phyloP scores from a whole-genome alignment of 2,113 vertebrate species.

The Thomomys bottae region DNA sequence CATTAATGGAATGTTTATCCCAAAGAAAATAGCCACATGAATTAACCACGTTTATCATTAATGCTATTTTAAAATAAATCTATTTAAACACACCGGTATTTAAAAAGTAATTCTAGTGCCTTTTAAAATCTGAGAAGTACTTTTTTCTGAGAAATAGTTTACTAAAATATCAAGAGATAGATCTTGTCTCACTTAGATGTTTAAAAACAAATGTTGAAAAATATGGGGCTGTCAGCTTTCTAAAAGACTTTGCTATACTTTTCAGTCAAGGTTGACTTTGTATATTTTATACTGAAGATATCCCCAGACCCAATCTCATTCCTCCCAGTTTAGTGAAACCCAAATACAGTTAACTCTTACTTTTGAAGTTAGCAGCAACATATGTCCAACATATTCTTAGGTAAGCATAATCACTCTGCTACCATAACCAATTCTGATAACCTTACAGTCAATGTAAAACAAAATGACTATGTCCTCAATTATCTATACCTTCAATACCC shows the following conservation, averaged over 20 bases:
- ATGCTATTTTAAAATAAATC: conserved; percentile 36
- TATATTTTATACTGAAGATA: conserved; percentile 33
- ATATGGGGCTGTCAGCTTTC: conserved; percentile 1
- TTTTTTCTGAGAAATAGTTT: conserved; percentile 23
- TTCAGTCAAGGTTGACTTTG: conserved; percentile 8
- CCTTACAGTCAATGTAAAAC: not conserved
- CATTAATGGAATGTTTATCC: conserved; percentile 25
- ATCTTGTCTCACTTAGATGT: conserved; percentile 3
- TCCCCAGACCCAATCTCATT: not conserved
- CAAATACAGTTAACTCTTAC: not conserved
- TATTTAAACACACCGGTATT: conserved; percentile 14
- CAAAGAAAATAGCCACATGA: conserved; percentile 31
- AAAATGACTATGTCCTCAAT: not conserved
- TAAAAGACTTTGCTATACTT: not conserved
- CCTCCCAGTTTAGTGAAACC: not conserved
- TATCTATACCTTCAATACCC: not conserved
- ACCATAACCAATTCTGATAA: not conserved
- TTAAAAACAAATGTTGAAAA: conserved; percentile 37
- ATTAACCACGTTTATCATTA: conserved; percentile 5
- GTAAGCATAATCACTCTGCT: not conserved
- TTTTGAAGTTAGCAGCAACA: conserved; percentile 7
- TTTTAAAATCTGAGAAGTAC: conserved; percentile 31
- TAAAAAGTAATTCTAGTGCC: not conserved
- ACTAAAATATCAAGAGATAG: conserved; percentile 17
- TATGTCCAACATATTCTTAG: conserved; percentile 9